phyloP scores from a whole-genome alignment of 2,797 vertebrate species.

The Lophius americanus region DNA sequence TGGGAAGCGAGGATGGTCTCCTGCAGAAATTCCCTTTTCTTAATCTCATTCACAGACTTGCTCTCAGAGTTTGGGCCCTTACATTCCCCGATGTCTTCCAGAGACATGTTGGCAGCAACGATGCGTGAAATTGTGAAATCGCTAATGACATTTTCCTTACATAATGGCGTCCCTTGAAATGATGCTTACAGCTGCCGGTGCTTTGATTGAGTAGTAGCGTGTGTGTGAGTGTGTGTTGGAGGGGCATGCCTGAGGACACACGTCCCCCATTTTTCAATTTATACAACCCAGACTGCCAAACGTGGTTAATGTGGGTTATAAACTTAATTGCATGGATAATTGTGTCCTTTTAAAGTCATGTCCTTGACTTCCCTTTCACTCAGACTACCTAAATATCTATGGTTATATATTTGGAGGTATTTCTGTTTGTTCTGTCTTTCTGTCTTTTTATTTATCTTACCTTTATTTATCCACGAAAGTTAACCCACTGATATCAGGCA shows the following conservation, averaged over 20 bases:
- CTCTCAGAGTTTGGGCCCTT: slow-evolving; percentile 33
- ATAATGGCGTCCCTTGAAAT: slow-evolving; percentile 67
- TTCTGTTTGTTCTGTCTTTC: neutral
- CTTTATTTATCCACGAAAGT: too few species aligned
- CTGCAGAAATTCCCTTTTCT: slow-evolving; percentile 20
- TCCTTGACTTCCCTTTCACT: slow-evolving; percentile 49
- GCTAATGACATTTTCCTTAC: slow-evolving; percentile 72
- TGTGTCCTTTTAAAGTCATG: slow-evolving; percentile 34
- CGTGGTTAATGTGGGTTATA: slow-evolving; percentile 55
- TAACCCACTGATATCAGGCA: too few species aligned
- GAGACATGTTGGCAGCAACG: slow-evolving; percentile 52
- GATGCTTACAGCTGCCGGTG: slow-evolving; percentile 55
- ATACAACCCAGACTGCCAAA: slow-evolving; percentile 55
- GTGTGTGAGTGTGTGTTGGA: slow-evolving; percentile 34
- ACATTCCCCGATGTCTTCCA: slow-evolving; percentile 50
- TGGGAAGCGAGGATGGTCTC: neutral
- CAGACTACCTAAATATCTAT: neutral
- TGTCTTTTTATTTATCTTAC: too few species aligned
- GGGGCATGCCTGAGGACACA: slow-evolving; percentile 46
- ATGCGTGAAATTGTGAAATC: slow-evolving; percentile 77
- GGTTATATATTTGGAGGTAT: too few species aligned
- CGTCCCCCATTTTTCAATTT: slow-evolving; percentile 64
- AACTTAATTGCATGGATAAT: slow-evolving; percentile 69
- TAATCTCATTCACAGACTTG: slow-evolving; percentile 27
- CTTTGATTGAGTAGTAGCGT: slow-evolving; percentile 59